Evolutionary conservation across 2,888 invertebrate species (phyloP).

Genomic region (Adela reaumurella): DNA sequence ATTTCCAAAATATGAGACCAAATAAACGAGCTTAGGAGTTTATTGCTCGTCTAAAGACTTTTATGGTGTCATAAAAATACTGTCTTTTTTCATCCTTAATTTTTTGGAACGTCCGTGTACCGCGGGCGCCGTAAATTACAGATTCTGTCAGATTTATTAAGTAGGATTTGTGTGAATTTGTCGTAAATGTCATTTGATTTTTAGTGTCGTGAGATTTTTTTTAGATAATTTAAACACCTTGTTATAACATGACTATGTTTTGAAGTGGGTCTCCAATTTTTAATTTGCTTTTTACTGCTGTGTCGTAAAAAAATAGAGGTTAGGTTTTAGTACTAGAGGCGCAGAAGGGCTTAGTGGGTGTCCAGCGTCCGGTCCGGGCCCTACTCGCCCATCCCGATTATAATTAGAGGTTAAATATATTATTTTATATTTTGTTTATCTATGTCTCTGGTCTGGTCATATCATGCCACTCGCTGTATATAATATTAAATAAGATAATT

Average conservation of each 20-base stretch:
- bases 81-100: slow-evolving; percentile 15
- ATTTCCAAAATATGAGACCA: neutral
- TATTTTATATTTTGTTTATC: no score
- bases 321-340: neutral
- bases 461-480: no score
- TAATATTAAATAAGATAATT: no score
- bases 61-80: slow-evolving; percentile 30
- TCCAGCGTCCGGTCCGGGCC: neutral
- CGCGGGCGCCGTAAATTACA: slow-evolving; percentile 36
- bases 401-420: neutral
- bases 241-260: slow-evolving; percentile 13
- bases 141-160: slow-evolving; percentile 49
- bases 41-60: slow-evolving; percentile 12
- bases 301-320: neutral
- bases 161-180: slow-evolving; percentile 48
- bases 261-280: neutral
- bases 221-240: slow-evolving; percentile 28
- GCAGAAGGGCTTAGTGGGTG: neutral
- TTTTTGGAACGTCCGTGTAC: slow-evolving; percentile 16
- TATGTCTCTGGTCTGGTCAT: no score
- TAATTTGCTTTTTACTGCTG: neutral
- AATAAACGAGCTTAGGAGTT: neutral
- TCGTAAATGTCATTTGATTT: slow-evolving; percentile 48
- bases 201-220: slow-evolving; percentile 37
- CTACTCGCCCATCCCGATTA: neutral